phyloP scores from a whole-genome alignment of 1,140 invertebrate species.

The Dendrolimus kikuchii region DNA sequence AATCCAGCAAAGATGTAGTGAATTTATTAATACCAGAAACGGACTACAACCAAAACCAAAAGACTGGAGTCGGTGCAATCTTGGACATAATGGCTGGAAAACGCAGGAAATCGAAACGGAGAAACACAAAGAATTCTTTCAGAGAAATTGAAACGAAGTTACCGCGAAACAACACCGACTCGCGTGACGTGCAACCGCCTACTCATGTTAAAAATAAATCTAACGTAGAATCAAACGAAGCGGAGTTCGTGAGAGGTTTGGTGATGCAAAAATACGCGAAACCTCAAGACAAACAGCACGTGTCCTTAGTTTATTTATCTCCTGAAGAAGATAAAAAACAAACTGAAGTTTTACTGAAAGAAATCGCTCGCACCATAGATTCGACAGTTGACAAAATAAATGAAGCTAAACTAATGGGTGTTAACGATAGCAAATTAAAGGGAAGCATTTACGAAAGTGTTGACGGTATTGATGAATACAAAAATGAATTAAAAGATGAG shows the following conservation, averaged over 20 bases:
- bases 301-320: conserved; percentile 52
- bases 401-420: conserved; percentile 48
- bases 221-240: conserved; percentile 28
- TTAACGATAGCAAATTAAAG: conserved; percentile 38
- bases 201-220: conserved; percentile 47
- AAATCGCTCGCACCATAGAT: conserved; percentile 56
- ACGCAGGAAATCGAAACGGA: too few species aligned
- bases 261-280: conserved; percentile 59
- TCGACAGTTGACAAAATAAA: conserved; percentile 47
- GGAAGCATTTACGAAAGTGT: conserved; percentile 34
- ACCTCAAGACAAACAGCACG: conserved; percentile 36
- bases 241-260: conserved; percentile 52
- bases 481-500: conserved; percentile 44
- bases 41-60: too few species aligned
- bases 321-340: conserved; percentile 48
- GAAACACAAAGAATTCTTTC: too few species aligned
- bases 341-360: conserved; percentile 48
- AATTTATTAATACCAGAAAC: too few species aligned
- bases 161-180: conserved; percentile 27
- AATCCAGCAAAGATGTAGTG: too few species aligned
- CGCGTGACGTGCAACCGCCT: conserved; percentile 24
- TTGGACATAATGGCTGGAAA: too few species aligned
- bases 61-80: too few species aligned
- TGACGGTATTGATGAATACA: conserved; percentile 33
- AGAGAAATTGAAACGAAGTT: conserved; percentile 9